Conservation (phyloP, 2,113 vertebrate genomes). For the Clarias gariepinus region DNA sequence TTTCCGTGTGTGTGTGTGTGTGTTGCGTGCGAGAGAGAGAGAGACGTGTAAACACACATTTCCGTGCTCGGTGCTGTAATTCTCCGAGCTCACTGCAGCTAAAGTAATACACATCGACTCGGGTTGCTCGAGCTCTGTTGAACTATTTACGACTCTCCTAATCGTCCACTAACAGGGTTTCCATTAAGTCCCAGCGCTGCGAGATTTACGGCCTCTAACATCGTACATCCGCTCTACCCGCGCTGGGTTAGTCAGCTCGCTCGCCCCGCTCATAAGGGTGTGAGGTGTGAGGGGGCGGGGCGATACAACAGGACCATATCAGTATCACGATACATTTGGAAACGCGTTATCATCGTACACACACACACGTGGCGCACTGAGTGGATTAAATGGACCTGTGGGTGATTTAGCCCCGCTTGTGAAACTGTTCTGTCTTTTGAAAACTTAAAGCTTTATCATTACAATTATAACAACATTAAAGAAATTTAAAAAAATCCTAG, state of each 20-base stretch:
- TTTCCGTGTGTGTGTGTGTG: background rate
- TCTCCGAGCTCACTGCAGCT: conserved; percentile 8
- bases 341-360: no score
- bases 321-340: background rate
- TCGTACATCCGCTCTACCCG: background rate
- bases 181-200: conserved; percentile 32
- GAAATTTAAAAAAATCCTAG: no score
- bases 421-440: no score
- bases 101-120: conserved; percentile 30
- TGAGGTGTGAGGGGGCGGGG: background rate
- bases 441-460: no score
- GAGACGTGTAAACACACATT: conserved; percentile 12
- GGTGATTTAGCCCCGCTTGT: background rate
- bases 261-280: background rate
- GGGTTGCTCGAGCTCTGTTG: background rate
- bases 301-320: background rate
- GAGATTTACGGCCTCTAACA: conserved; percentile 4
- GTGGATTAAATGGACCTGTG: no score
- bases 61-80: background rate
- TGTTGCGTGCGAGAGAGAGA: background rate
- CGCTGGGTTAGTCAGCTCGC: background rate
- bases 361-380: no score
- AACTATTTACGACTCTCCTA: conserved; percentile 48
- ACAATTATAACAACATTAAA: no score
- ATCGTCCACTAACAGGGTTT: conserved; percentile 36